A percentile compares a stretch with the other conserved stretches of the same genome.
These are phyloP conservation scores for Chaetodon auriga DNA, from an alignment of 2,113 vertebrate genomes.

Conservation along the genomic window DNA sequence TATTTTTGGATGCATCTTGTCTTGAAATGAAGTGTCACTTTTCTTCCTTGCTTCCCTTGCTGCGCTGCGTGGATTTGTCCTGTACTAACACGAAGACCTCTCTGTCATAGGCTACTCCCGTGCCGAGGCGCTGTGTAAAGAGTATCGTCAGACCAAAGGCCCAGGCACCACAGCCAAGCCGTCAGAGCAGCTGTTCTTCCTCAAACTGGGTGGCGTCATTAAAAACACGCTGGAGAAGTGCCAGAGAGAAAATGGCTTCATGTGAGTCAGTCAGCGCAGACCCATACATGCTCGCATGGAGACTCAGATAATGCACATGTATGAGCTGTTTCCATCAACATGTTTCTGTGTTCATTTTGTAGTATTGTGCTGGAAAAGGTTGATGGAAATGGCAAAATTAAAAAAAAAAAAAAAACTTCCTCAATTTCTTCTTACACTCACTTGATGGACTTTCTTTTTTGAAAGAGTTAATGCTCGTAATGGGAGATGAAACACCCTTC, in stretches of 20 bases:
- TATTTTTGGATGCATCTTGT: not conserved
- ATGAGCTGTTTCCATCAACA: not conserved
- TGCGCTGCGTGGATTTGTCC: not conserved
- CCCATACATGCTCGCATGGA: not conserved
- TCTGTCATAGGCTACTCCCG: slow-evolving; percentile 88
- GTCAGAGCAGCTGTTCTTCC: slow-evolving; percentile 97
- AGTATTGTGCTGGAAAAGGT: no score
- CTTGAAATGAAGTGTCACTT: not conserved
- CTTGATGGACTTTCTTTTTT: no score
- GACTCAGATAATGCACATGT: not conserved
- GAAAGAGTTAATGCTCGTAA: no score
- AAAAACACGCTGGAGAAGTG: slow-evolving; percentile 96
- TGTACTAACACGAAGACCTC: not conserved
- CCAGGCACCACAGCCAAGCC: slow-evolving; percentile 95
- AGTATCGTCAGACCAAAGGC: slow-evolving; percentile 97
- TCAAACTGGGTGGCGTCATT: slow-evolving; percentile 91
- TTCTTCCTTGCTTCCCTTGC: not conserved
- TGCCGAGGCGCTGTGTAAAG: slow-evolving; percentile 94
- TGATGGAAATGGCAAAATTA: no score
- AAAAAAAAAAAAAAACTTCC: no score
- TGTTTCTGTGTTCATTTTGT: not conserved
- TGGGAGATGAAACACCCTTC: no score
- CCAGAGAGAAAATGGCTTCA: slow-evolving; percentile 97
- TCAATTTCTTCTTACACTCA: no score
- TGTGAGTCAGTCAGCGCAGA: slow-evolving; percentile 85